Percentiles rank a stretch among this genome's conserved stretches.
These are phyloP conservation scores for Hemiscyllium ocellatum DNA, from an alignment of 2,113 vertebrate genomes.

Conservation along the genomic window DNA sequence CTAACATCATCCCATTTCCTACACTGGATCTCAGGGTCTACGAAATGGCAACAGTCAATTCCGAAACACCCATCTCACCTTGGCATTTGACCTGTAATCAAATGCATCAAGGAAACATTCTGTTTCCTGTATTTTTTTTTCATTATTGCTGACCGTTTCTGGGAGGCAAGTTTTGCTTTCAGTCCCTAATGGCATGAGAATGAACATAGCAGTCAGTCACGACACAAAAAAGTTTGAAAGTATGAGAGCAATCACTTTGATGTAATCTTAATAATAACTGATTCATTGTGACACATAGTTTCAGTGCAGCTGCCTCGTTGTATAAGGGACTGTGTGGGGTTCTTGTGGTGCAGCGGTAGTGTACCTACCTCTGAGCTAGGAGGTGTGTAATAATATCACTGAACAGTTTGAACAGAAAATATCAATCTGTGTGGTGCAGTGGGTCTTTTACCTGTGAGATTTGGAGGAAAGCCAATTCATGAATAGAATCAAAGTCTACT, in stretches of 20 bases:
- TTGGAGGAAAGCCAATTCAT: not conserved
- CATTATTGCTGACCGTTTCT: not conserved
- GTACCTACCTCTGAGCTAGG: too few relatives aligned
- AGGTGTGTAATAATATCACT: too few relatives aligned
- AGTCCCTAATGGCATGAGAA: not conserved
- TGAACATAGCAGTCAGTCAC: not conserved
- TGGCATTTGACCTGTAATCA: not conserved
- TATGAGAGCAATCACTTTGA: not conserved
- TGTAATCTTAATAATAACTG: not conserved
- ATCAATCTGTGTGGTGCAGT: not conserved
- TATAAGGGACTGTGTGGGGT: not conserved
- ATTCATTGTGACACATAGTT: not conserved
- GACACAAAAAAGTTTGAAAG: not conserved
- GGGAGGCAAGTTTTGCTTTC: not conserved
- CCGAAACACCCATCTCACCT: not conserved
- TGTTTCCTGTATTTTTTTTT: not conserved
- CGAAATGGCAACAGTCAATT: not conserved
- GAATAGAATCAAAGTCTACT: not conserved
- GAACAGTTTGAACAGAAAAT: too few relatives aligned
- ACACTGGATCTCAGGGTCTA: not conserved
- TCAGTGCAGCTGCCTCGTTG: not conserved
- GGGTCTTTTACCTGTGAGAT: not conserved
- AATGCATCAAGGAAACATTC: not conserved
- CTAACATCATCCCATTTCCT: not conserved
- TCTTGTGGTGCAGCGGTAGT: too few relatives aligned